These are phyloP conservation scores for Actinia tenebrosa DNA, from an alignment of 64 coral and sea anemone genomes.

Conservation along the genomic window DNA sequence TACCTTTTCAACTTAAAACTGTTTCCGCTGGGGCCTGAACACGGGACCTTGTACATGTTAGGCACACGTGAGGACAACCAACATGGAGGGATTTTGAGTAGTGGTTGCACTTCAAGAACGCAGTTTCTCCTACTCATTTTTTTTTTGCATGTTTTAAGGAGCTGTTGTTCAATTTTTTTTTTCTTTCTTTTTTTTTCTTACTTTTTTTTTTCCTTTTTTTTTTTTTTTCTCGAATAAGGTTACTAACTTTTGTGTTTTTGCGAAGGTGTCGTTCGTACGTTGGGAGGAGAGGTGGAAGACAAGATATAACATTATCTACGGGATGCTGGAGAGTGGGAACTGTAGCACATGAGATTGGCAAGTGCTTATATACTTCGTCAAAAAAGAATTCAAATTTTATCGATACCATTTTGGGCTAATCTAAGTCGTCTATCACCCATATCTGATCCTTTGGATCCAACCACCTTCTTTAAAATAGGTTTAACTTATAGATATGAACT, in stretches of 20 bases:
- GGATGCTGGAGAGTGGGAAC: conserved; percentile 50
- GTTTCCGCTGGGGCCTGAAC: too few species aligned
- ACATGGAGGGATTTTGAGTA: background rate
- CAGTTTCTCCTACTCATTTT: too few species aligned
- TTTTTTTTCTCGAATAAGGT: background rate
- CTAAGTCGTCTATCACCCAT: too few species aligned
- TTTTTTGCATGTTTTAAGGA: too few species aligned
- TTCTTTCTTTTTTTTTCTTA: background rate
- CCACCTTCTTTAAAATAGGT: too few species aligned
- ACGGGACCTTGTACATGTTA: too few species aligned
- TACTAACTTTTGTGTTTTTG: background rate
- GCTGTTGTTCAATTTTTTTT: too few species aligned
- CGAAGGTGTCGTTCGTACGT: conserved; percentile 58
- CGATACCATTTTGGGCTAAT: background rate
- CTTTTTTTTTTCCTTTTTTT: background rate
- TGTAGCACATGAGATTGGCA: conserved; percentile 73
- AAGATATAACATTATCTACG: conserved; percentile 40
- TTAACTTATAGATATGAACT: too few species aligned
- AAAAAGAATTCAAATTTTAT: too few species aligned
- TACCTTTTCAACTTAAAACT: too few species aligned
- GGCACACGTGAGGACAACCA: background rate
- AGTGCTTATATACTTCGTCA: background rate
- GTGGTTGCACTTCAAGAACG: too few species aligned
- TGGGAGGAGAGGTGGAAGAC: conserved; percentile 50
- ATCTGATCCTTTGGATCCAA: too few species aligned